Conservation (phyloP, 2,797 vertebrate species). For the Falco peregrinus region DNA sequence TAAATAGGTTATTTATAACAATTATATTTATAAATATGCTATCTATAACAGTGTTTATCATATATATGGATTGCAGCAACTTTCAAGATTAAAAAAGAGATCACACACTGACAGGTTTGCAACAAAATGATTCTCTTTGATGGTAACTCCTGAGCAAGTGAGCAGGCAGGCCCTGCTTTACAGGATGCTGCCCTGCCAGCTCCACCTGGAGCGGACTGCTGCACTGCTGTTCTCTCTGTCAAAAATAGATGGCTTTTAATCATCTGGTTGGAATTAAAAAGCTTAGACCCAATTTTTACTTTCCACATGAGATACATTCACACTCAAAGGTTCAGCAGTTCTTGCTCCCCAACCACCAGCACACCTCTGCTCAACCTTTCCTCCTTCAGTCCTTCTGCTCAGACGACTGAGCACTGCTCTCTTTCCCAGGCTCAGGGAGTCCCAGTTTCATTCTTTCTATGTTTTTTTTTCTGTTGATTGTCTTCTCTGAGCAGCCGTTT, state of each 20-base stretch:
- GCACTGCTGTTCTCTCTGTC: neutral
- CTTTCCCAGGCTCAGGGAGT: neutral
- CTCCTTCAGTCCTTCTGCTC: neutral
- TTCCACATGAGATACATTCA: neutral
- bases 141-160: neutral
- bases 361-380: neutral
- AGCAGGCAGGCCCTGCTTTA: neutral
- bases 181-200: neutral
- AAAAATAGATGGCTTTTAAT: neutral
- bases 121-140: neutral
- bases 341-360: neutral
- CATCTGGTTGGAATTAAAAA: neutral
- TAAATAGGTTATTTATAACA: neutral
- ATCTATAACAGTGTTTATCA: neutral
- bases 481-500: neutral
- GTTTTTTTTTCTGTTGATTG: neutral
- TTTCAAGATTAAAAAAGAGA: neutral
- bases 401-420: accelerated
- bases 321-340: neutral
- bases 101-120: neutral
- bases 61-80: neutral
- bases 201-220: neutral
- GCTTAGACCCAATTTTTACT: neutral
- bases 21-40: neutral
- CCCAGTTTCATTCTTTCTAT: neutral